Evolutionary conservation across 2,888 invertebrate species (phyloP), one percentile per base, ranked within the genome.

Genomic region (Parnassius smintheus): DNA sequence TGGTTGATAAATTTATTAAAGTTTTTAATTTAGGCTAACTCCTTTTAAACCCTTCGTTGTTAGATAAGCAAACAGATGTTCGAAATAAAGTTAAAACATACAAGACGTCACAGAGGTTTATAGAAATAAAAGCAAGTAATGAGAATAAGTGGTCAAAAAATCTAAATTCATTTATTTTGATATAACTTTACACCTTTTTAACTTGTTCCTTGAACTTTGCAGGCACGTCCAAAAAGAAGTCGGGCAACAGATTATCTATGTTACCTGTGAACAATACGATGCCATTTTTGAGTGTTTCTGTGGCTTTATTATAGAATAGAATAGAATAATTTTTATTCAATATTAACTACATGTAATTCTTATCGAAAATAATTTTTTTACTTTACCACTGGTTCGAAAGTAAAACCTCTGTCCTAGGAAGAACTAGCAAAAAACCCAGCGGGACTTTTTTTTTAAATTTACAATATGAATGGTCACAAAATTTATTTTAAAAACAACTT

Each of bases 201-300:
- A 73, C 68, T 56, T 74, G 70, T 63, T 66, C 66, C 72, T 72
- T 67, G 71, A 72, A 65, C 62, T 74, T 75, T 52, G 72, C 82
- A 66, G 79, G 83, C 65, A 76, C 77, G 56, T 90, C 97, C 85
- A 99, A 89, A 92, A 98, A 99, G 90, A 98, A 98, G 89, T 99
- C 99, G 0, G 94, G 93, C 93, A 97, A 94, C 68, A 98, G 90
- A 68, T 94, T 93, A 65, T 93, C 90, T 72, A 92, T 78, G 78
- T 94, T 93, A 75, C 92, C 93, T 94, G 85, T 66, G 88, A 88
- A 88, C 83, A 87, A 85, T 69, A 77, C 72, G 77, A 67, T 42
- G 59, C 63, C 50, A 61, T 64, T 68, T 58, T 70, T 68, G 61
- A 61, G 53, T 53, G n/a, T 48, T 48, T 13, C 12, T 3, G 4